A percentile compares a stretch with the other conserved stretches of the same genome.
Evolutionary conservation across 2,113 vertebrate species (phyloP).

Genomic region (Tinamus guttatus): DNA sequence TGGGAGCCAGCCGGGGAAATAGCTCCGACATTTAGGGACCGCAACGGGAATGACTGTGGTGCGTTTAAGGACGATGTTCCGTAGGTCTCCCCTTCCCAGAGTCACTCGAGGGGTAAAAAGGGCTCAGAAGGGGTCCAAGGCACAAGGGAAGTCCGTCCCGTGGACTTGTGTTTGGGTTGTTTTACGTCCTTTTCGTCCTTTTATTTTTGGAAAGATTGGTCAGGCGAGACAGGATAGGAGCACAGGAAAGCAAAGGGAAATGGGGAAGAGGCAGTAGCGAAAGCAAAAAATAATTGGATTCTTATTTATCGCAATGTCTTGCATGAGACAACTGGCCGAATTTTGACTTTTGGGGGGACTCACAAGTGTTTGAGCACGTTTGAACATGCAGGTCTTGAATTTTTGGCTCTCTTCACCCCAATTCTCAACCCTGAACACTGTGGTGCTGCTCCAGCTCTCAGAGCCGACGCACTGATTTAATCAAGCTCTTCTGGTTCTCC

Average conservation of each 20-base stretch:
- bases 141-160: rapidly evolving
- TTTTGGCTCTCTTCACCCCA: neutral
- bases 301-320: rapidly evolving
- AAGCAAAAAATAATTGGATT: neutral
- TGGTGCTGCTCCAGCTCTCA: rapidly evolving
- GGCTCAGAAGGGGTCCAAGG: neutral
- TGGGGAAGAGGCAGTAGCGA: neutral
- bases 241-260: neutral
- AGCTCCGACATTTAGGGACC: neutral
- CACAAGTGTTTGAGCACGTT: neutral
- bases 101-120: neutral
- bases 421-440: neutral
- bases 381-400: rapidly evolving
- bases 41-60: rapidly evolving
- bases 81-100: neutral
- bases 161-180: neutral
- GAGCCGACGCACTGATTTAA: neutral
- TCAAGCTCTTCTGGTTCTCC: neutral
- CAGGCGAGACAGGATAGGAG: neutral
- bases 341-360: neutral
- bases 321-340: neutral
- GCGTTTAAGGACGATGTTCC: neutral
- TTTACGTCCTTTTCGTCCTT: neutral
- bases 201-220: neutral
- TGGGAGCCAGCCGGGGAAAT: neutral